Evolutionary conservation across 2,113 vertebrate species (phyloP).

Genomic region (Sitta europaea): DNA sequence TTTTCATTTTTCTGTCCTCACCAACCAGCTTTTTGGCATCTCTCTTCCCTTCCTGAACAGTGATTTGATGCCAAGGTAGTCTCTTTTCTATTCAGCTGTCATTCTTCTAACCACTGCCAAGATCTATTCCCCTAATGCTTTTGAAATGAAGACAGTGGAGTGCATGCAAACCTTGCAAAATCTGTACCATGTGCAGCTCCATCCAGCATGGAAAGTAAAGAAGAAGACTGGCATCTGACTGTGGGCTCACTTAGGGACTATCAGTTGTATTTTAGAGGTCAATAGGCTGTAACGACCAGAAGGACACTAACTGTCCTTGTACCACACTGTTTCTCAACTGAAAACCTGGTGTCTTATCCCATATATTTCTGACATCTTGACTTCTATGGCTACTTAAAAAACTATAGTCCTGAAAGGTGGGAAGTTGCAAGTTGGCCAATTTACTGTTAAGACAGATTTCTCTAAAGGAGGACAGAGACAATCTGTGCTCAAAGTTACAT

Average conservation of each 20-base stretch:
- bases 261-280: not conserved
- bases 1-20: not conserved
- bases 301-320: not conserved
- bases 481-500: not conserved
- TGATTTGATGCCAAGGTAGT: not conserved
- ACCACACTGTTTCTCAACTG: not conserved
- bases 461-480: not conserved
- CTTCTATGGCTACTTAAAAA: not conserved
- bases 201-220: not conserved
- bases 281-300: not conserved
- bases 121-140: not conserved
- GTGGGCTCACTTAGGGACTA: not conserved
- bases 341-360: not conserved
- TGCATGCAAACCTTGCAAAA: not conserved
- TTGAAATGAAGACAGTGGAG: not conserved
- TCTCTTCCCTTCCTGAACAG: accelerated
- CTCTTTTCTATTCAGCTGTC: not conserved
- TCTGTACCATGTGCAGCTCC: not conserved
- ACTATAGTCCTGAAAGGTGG: not conserved
- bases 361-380: not conserved
- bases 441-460: not conserved
- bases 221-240: not conserved
- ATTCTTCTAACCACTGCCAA: not conserved
- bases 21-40: too few relatives aligned
- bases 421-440: not conserved